phyloP scores from a whole-genome alignment of 2,797 vertebrate species.

The Megalops cyprinoides region DNA sequence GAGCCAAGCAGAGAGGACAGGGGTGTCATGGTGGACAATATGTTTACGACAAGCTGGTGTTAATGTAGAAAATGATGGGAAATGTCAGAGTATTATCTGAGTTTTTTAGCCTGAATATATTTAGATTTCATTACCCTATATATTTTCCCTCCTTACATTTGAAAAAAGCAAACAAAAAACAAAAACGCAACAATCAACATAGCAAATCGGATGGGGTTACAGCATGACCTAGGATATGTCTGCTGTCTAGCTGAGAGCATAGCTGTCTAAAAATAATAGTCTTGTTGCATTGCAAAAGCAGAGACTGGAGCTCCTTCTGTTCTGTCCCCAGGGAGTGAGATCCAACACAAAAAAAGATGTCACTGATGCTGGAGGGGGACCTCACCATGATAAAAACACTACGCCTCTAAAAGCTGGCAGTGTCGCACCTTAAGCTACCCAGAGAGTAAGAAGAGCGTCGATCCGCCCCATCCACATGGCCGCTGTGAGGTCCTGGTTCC shows the following conservation, averaged over 20 bases:
- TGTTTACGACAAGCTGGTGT: no score
- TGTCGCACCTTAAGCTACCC: constrained; percentile 37
- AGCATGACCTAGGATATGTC: no score
- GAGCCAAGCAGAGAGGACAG: no score
- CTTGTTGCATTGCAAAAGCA: background rate
- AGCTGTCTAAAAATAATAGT: background rate
- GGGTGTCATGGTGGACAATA: background rate
- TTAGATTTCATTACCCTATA: background rate
- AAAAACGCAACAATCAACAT: background rate
- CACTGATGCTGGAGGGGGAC: constrained; percentile 44
- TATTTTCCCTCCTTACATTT: background rate
- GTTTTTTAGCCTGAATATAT: background rate
- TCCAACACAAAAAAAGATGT: constrained; percentile 55
- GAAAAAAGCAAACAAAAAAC: background rate
- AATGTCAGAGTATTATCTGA: background rate
- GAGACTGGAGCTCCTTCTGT: background rate
- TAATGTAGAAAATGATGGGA: background rate
- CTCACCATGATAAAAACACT: constrained; percentile 47
- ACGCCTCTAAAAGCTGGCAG: constrained; percentile 50
- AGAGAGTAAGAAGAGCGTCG: constrained; percentile 36
- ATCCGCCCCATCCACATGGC: constrained; percentile 60
- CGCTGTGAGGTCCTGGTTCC: constrained; percentile 50
- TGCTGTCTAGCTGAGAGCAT: background rate
- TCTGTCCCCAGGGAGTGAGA: constrained; percentile 5
- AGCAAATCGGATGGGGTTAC: background rate